These are phyloP conservation scores for Caenorhabditis doughertyi DNA, from an alignment of 2,888 invertebrate genomes.

Conservation along the genomic window DNA sequence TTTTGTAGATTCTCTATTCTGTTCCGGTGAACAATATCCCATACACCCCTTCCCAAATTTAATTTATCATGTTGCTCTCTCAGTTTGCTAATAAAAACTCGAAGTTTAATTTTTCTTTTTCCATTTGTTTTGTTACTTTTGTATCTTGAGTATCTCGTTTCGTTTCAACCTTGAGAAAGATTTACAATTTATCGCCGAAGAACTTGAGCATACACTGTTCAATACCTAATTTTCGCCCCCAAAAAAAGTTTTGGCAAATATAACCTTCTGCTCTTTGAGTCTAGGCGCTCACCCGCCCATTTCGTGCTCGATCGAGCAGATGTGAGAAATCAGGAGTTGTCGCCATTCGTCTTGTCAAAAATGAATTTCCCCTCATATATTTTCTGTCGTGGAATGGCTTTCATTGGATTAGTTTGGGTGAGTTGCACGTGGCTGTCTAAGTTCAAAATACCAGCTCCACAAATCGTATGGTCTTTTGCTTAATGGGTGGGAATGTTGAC, in stretches of 20 bases:
- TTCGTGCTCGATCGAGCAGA: conserved; percentile 55
- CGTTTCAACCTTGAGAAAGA: neutral
- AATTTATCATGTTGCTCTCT: conserved; percentile 23
- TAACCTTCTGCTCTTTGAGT: conserved; percentile 45
- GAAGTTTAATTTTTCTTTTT: neutral
- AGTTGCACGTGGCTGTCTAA: conserved; percentile 48
- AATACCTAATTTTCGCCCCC: conserved; percentile 17
- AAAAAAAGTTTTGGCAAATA: conserved; percentile 47
- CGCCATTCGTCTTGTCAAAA: conserved; percentile 12
- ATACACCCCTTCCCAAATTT: conserved; percentile 12
- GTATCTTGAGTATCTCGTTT: conserved; percentile 13
- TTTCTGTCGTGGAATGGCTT: conserved; percentile 31
- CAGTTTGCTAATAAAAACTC: conserved; percentile 7
- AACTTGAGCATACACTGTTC: conserved; percentile 36
- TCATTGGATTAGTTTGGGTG: conserved; percentile 46
- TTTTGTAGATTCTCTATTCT: neutral
- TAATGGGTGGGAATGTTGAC: conserved; percentile 43
- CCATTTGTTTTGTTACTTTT: neutral
- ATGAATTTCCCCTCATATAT: conserved; percentile 7
- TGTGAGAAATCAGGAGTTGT: neutral
- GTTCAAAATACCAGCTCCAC: conserved; percentile 22
- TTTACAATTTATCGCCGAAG: conserved; percentile 7
- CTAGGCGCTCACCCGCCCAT: conserved; percentile 43
- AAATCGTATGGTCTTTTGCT: conserved; percentile 3
- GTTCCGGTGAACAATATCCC: conserved; percentile 30